Evolutionary conservation across 2,888 invertebrate genomes (phyloP), one percentile per base, ranked within the genome.

Genomic region (Parelbella ahira): DNA sequence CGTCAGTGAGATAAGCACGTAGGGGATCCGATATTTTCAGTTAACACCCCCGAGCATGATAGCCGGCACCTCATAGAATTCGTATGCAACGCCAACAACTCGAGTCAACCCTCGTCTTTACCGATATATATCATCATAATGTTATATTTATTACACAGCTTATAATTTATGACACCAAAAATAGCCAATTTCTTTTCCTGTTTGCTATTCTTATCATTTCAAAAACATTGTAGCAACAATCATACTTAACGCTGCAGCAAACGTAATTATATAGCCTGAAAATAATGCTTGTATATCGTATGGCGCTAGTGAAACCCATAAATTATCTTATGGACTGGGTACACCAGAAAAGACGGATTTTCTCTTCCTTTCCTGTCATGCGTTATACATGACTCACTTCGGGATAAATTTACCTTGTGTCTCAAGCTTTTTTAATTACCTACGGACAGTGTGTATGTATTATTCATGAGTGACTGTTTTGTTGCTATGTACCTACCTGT

Each of bases 1-100:
- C 61, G 61, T 53, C 60, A 52, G 56, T 61, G 58, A 56, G 78
- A 81, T 81, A 78, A 78, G 78, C 69, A 75, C 66, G 69, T 67
- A 67, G 59, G 60, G 57, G 57, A 54, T 60, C 58, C 59, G 65
- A 73, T 76, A 74, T 72, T 68, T 65, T 58, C 57, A 59, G 61
- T 41, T 25, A 13, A 53, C 59, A 61, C 57, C 60, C 58, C 54
- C 58, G 52, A 53, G 54, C 55, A 58, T 50, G 66, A 70, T 70
- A 74, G 52, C 53, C 59, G 49, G 49, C 56, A 56, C 56, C 68
- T 66, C 63, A 68, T 70, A 69, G 59, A 57, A 67, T 68, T 60
- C 51, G 51, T 56, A 58, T 67, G 65, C 62, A 66, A 48, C 45
- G 49, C 47, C 51, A 48, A 27, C 44, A 23, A 30, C 15, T 8